Conservation (phyloP, 2,797 vertebrate genomes). For the Myotis findleyi region DNA sequence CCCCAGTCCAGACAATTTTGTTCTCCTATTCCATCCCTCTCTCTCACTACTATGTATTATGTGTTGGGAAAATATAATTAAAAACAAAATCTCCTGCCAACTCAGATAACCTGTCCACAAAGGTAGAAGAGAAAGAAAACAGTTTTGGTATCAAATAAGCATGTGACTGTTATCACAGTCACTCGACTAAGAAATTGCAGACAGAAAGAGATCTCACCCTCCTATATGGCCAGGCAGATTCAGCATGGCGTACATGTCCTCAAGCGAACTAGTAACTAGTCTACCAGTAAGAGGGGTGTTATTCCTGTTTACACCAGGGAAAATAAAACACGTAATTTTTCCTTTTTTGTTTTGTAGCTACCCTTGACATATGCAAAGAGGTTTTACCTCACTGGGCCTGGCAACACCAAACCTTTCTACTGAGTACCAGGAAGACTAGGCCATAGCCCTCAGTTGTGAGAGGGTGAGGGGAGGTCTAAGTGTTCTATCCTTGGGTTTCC, state of each 20-base stretch:
- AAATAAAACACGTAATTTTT: background rate
- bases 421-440: background rate
- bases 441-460: background rate
- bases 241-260: background rate
- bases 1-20: background rate
- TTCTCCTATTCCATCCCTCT: background rate
- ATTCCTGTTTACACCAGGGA: background rate
- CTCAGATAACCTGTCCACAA: background rate
- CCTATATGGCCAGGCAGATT: background rate
- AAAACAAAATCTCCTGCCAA: slow-evolving; percentile 26
- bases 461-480: background rate
- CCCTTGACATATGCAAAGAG: background rate
- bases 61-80: background rate
- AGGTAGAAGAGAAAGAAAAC: background rate
- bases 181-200: background rate
- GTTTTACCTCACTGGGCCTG: background rate
- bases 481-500: background rate
- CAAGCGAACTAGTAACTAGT: background rate
- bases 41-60: background rate
- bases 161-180: background rate
- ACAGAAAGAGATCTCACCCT: background rate
- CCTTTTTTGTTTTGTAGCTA: background rate
- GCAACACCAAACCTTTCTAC: background rate
- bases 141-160: background rate
- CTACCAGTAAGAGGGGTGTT: background rate